phyloP scores from a whole-genome alignment of 2,113 vertebrate genomes.

The Recurvirostra avosetta region DNA sequence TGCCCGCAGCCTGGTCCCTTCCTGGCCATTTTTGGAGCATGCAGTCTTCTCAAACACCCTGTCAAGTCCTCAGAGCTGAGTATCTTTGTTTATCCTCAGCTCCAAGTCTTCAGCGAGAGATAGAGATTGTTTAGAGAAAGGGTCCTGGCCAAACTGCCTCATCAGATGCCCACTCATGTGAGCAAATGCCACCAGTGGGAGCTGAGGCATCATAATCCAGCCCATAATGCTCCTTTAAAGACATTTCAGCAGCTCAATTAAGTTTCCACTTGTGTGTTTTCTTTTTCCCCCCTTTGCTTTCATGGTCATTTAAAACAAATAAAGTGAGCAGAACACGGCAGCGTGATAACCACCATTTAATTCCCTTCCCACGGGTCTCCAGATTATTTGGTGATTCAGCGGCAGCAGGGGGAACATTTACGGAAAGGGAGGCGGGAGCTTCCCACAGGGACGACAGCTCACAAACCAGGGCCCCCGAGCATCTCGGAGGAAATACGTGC shows the following conservation, averaged over 20 bases:
- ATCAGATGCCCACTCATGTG: constrained; percentile 14
- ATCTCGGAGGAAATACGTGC: neutral
- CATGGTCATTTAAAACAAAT: constrained; percentile 59
- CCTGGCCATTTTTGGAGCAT: neutral
- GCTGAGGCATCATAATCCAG: neutral
- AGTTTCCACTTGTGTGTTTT: constrained; percentile 50
- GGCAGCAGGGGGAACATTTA: constrained; percentile 1
- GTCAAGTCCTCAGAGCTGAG: neutral
- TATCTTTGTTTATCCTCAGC: neutral
- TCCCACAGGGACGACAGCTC: neutral
- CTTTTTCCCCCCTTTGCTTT: neutral
- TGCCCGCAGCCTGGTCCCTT: neutral
- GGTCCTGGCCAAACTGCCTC: neutral
- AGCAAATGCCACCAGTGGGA: constrained; percentile 37
- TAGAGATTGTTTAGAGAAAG: neutral
- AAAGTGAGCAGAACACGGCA: constrained; percentile 16
- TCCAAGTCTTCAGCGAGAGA: neutral
- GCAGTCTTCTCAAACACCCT: accelerated
- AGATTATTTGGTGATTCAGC: constrained; percentile 34
- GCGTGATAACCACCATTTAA: constrained; percentile 30
- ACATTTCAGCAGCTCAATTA: constrained; percentile 55
- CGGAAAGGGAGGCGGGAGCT: neutral
- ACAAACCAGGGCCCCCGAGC: neutral
- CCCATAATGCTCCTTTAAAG: constrained; percentile 34
- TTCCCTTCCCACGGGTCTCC: constrained; percentile 47